These are phyloP conservation scores for Bellardia bayeri DNA, from an alignment of 2,888 invertebrate genomes.

Conservation along the genomic window DNA sequence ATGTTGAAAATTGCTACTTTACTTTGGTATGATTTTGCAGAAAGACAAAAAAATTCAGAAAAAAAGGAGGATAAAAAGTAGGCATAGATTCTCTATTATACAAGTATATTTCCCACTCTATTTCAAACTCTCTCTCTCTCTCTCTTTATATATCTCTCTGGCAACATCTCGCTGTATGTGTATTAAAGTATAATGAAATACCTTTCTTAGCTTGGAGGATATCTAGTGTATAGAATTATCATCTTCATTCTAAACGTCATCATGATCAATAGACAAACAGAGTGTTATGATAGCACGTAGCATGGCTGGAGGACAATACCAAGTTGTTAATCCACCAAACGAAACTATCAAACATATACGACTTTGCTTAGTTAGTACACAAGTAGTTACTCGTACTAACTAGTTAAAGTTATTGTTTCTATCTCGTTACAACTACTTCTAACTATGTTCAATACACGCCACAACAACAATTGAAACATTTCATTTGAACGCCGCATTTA, in stretches of 20 bases:
- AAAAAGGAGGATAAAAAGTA: conserved; percentile 34
- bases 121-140: background rate
- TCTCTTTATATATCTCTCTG: background rate
- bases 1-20: conserved; percentile 68
- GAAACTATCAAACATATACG: conserved; percentile 63
- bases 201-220: conserved; percentile 29
- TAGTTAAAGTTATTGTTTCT: conserved; percentile 66
- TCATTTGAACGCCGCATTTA: conserved; percentile 42
- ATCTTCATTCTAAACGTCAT: conserved; percentile 17
- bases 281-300: conserved; percentile 71
- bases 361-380: conserved; percentile 38
- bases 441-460: conserved; percentile 45
- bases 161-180: background rate
- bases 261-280: conserved; percentile 16
- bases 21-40: conserved; percentile 52
- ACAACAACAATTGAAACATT: conserved; percentile 59
- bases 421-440: conserved; percentile 55
- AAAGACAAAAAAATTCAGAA: conserved; percentile 3
- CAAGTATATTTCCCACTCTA: too few species aligned
- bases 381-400: conserved; percentile 49
- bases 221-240: conserved; percentile 35
- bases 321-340: conserved; percentile 71
- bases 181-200: conserved; percentile 28
- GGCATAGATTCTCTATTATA: background rate
- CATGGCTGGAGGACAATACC: conserved; percentile 64